phyloP scores from a whole-genome alignment of 2,113 vertebrate species.

The Lagopus muta region DNA sequence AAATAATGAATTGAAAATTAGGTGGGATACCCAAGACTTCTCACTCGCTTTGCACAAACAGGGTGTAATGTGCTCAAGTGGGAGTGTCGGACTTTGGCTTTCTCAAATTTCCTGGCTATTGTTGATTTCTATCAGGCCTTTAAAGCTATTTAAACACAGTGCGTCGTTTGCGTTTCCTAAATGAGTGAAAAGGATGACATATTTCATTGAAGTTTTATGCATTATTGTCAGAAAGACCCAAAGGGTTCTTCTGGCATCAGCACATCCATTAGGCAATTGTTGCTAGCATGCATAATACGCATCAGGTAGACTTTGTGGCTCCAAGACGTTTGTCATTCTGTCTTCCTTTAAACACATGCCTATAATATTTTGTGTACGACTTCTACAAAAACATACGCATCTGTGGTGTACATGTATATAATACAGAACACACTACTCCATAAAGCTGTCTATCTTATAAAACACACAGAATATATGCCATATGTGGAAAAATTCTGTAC shows the following conservation, averaged over 20 bases:
- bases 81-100: conserved; percentile 38
- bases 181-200: conserved; percentile 31
- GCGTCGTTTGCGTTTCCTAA: conserved; percentile 56
- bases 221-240: conserved; percentile 28
- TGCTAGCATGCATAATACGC: not conserved
- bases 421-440: not conserved
- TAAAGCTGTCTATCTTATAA: not conserved
- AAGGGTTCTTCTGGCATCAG: conserved; percentile 16
- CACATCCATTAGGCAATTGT: not conserved
- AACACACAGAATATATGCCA: not conserved
- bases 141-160: conserved; percentile 44
- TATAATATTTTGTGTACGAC: not conserved
- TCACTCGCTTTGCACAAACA: not conserved
- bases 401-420: not conserved
- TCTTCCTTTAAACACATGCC: not conserved
- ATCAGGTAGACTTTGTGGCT: conserved; percentile 14
- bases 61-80: conserved; percentile 17
- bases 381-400: not conserved
- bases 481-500: not conserved
- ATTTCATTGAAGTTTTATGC: conserved; percentile 21
- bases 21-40: not conserved
- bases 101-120: conserved; percentile 67
- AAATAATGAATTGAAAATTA: conserved; percentile 2
- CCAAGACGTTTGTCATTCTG: not conserved
- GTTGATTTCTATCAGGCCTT: conserved; percentile 63